Percentiles rank a stretch among this genome's conserved stretches.
These are phyloP conservation scores for Aphelenchoides avenae DNA, from an alignment of 1,140 invertebrate species.

Conservation along the genomic window DNA sequence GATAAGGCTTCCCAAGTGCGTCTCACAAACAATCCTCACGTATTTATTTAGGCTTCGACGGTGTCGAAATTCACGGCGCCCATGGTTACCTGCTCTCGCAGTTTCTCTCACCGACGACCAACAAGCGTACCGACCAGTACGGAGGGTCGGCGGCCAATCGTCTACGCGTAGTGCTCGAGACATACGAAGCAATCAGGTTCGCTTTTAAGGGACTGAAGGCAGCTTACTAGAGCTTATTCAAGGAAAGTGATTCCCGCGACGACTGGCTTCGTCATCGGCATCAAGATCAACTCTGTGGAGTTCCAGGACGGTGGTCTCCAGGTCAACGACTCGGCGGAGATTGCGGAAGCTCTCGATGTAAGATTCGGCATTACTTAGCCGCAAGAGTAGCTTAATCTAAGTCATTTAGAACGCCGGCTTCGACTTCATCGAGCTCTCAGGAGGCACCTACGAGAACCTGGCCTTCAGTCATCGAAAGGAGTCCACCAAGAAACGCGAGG, in stretches of 20 bases:
- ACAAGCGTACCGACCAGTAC: too few species aligned
- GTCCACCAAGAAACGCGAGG: slow-evolving; percentile 30
- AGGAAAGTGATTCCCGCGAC: slow-evolving; percentile 9
- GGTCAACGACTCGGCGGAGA: neutral
- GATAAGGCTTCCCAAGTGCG: too few species aligned
- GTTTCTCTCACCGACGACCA: too few species aligned
- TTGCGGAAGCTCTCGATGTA: neutral
- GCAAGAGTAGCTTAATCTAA: too few species aligned
- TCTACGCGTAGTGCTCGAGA: slow-evolving; percentile 40
- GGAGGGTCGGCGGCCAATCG: slow-evolving; percentile 41
- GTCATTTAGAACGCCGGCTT: slow-evolving; percentile 9
- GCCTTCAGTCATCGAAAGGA: slow-evolving; percentile 27
- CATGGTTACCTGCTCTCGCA: slow-evolving; percentile 49
- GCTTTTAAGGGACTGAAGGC: neutral
- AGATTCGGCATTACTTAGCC: neutral
- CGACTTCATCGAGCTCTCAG: too few species aligned
- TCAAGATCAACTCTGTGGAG: slow-evolving; percentile 49
- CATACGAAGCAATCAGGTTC: slow-evolving; percentile 41
- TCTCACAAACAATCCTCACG: too few species aligned
- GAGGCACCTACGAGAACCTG: too few species aligned
- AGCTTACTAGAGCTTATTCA: slow-evolving; percentile 35
- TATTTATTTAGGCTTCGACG: slow-evolving; percentile 38
- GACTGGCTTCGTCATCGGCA: too few species aligned
- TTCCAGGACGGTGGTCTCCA: slow-evolving; percentile 1
- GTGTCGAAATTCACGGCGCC: slow-evolving; percentile 45